Percentiles rank a stretch among this genome's conserved stretches.
phyloP scores from a whole-genome alignment of 1,140 invertebrate genomes.

The Zaprionus taronus region DNA sequence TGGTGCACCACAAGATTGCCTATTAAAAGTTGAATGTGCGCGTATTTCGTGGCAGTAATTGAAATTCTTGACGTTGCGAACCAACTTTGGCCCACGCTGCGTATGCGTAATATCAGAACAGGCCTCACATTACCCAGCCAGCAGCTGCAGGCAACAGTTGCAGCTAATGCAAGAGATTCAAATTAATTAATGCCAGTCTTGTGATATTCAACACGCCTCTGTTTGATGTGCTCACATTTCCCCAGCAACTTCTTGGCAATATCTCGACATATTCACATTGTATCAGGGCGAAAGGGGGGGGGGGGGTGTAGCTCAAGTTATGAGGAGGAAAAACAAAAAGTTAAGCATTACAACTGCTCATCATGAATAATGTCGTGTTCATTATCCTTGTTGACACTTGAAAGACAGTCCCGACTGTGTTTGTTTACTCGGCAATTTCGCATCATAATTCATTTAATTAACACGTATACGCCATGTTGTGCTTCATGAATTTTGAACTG shows the following conservation, averaged over 20 bases:
- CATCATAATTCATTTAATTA: constrained; percentile 59
- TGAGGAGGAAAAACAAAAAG: background rate
- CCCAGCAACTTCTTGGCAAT: background rate
- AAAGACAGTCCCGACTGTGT: constrained; percentile 34
- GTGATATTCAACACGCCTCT: constrained; percentile 8
- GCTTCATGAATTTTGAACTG: constrained; percentile 28
- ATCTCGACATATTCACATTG: background rate
- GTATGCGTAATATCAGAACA: constrained; percentile 40
- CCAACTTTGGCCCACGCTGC: constrained; percentile 20
- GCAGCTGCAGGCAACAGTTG: constrained; percentile 21
- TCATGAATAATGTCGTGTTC: constrained; percentile 14
- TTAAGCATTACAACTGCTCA: background rate
- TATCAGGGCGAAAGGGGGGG: too few species aligned
- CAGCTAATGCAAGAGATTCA: constrained; percentile 7
- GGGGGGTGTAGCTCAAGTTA: background rate
- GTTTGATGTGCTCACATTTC: background rate
- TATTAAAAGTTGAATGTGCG: constrained; percentile 41
- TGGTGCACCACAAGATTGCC: constrained; percentile 33
- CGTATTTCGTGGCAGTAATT: constrained; percentile 15
- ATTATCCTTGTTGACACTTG: constrained; percentile 40
- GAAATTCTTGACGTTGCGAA: constrained; percentile 20
- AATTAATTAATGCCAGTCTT: constrained; percentile 28
- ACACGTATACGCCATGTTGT: constrained; percentile 55
- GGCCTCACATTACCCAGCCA: constrained; percentile 20
- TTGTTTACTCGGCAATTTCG: constrained; percentile 37